phyloP scores from a whole-genome alignment of 2,888 invertebrate species.

The Andrena marginata region DNA sequence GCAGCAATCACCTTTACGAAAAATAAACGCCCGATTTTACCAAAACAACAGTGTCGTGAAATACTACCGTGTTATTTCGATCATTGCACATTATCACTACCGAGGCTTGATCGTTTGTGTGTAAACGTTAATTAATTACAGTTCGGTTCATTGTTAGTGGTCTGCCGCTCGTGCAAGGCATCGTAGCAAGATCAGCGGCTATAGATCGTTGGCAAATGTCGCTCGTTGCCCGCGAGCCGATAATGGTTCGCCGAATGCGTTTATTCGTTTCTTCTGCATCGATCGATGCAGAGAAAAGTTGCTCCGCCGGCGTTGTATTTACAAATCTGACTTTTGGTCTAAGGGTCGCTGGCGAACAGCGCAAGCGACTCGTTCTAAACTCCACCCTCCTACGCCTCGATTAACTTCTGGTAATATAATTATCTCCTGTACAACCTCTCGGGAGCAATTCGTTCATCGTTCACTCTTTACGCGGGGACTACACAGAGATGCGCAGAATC shows the following conservation, averaged over 20 bases:
- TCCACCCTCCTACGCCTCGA: not conserved
- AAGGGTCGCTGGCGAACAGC: conserved; percentile 14
- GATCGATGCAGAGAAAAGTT: not conserved
- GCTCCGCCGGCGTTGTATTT: not conserved
- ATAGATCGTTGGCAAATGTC: not conserved
- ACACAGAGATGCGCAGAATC: conserved; percentile 13
- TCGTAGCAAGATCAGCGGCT: not conserved
- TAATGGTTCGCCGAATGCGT: not conserved
- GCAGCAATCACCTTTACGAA: conserved; percentile 3
- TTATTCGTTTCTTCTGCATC: not conserved
- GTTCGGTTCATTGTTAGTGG: conserved; percentile 34
- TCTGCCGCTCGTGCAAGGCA: not conserved
- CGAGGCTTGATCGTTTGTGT: not conserved
- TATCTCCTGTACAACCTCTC: not conserved
- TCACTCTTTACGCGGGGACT: not conserved
- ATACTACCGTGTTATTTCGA: conserved; percentile 13
- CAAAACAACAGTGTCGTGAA: conserved; percentile 12
- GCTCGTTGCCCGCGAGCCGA: not conserved
- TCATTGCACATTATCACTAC: not conserved
- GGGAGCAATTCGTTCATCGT: not conserved
- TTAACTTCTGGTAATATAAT: conserved; percentile 25
- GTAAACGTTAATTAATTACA: conserved; percentile 4
- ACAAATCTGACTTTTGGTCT: not conserved
- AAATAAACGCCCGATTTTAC: conserved; percentile 5
- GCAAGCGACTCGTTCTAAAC: not conserved